Percentiles rank a stretch among this genome's conserved stretches.
These are phyloP conservation scores for Brachypteracias leptosomus DNA, from an alignment of 2,113 vertebrate species.

Conservation along the genomic window DNA sequence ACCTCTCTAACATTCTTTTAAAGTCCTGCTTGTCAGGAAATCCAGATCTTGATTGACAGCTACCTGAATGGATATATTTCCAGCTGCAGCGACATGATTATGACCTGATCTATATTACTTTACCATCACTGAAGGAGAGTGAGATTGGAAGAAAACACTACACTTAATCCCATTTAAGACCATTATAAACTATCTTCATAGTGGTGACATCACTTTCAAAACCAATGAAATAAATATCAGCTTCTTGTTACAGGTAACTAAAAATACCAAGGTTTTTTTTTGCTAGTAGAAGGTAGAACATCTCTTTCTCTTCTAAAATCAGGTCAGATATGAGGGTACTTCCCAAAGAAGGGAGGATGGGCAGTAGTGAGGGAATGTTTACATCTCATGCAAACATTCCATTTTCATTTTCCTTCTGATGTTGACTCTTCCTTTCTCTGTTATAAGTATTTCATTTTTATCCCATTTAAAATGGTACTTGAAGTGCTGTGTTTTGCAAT, in stretches of 20 bases:
- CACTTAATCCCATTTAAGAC: accelerated
- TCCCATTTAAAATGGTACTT: background rate
- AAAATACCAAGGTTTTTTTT: background rate
- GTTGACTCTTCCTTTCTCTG: background rate
- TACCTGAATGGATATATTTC: background rate
- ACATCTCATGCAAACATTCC: background rate
- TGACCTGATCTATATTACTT: too few relatives aligned
- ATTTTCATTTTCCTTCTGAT: background rate
- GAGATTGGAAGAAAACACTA: background rate
- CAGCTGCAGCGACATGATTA: accelerated
- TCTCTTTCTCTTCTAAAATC: background rate
- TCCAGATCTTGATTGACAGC: accelerated
- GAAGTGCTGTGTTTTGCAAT: background rate
- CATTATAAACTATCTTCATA: background rate
- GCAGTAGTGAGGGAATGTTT: background rate
- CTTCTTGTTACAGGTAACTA: background rate
- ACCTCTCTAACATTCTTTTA: accelerated
- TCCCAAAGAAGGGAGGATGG: background rate
- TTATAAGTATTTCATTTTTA: background rate
- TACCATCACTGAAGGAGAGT: background rate
- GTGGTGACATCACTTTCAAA: background rate
- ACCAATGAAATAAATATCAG: background rate
- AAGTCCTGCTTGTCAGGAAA: background rate
- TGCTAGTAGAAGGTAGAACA: background rate
- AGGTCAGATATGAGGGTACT: background rate